Conservation (phyloP, 2,113 vertebrate species). For the Lycaon pictus region DNA sequence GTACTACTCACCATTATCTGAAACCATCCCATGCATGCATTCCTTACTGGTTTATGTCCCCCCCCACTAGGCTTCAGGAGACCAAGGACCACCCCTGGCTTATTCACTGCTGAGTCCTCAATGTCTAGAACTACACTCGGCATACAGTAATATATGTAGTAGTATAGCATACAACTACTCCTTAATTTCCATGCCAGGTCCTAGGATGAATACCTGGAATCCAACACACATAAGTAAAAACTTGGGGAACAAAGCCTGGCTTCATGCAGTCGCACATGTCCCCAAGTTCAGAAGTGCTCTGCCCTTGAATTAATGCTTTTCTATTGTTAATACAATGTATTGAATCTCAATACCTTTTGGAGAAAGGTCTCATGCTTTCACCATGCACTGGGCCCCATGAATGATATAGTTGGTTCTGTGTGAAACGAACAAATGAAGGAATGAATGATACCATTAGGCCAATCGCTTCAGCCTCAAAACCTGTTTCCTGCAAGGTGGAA, state of each 20-base stretch:
- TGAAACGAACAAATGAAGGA: not conserved
- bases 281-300: not conserved
- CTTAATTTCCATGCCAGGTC: not conserved
- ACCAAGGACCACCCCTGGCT: not conserved
- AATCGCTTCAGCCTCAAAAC: not conserved
- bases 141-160: fast-evolving
- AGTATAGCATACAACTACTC: not conserved
- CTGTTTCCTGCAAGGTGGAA: not conserved
- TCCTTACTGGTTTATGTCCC: not conserved
- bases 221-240: not conserved
- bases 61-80: not conserved
- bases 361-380: not conserved
- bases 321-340: not conserved
- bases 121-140: not conserved
- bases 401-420: not conserved
- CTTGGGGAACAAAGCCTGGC: not conserved
- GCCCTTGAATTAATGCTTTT: not conserved
- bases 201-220: not conserved
- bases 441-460: not conserved
- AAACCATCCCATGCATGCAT: not conserved
- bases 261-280: not conserved
- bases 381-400: not conserved
- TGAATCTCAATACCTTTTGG: not conserved
- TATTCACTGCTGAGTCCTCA: not conserved
- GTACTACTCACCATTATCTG: fast-evolving